phyloP scores from a whole-genome alignment of 2,113 vertebrate genomes.

The Oryzias celebensis region DNA sequence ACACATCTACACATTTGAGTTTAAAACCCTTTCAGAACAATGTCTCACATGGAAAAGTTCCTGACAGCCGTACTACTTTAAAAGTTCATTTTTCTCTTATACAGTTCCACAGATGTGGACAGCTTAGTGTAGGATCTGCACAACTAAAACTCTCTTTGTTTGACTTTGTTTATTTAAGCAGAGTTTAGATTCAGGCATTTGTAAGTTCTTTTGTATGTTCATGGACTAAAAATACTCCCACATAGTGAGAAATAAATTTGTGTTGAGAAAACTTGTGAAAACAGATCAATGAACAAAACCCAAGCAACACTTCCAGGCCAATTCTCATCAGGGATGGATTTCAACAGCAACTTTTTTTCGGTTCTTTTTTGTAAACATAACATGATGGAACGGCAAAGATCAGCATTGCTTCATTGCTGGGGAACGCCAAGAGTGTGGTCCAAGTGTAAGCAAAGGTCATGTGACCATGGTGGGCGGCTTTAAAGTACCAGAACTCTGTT shows the following conservation, averaged over 20 bases:
- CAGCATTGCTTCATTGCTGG: constrained; percentile 30
- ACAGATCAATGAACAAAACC: not conserved
- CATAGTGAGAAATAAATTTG: too few species aligned
- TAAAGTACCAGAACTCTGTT: not conserved
- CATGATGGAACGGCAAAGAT: not conserved
- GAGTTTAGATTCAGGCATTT: not conserved
- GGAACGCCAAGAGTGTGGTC: not conserved
- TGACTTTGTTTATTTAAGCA: too few species aligned
- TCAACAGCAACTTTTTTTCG: constrained; percentile 1
- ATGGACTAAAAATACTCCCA: not conserved
- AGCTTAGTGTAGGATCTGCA: too few species aligned
- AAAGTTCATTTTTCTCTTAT: too few species aligned
- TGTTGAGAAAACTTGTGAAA: not conserved
- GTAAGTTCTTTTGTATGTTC: not conserved
- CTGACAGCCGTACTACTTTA: too few species aligned
- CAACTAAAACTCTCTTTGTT: too few species aligned
- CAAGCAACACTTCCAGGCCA: too few species aligned
- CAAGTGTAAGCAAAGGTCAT: too few species aligned
- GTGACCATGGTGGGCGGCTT: not conserved
- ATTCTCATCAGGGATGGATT: not conserved
- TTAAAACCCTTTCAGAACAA: too few species aligned
- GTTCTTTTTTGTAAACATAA: constrained; percentile 1
- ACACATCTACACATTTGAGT: too few species aligned
- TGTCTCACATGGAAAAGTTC: too few species aligned
- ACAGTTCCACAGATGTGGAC: too few species aligned